Evolutionary conservation across 2,797 vertebrate genomes (phyloP).

Genomic region (Arnoldichthys spilopterus): DNA sequence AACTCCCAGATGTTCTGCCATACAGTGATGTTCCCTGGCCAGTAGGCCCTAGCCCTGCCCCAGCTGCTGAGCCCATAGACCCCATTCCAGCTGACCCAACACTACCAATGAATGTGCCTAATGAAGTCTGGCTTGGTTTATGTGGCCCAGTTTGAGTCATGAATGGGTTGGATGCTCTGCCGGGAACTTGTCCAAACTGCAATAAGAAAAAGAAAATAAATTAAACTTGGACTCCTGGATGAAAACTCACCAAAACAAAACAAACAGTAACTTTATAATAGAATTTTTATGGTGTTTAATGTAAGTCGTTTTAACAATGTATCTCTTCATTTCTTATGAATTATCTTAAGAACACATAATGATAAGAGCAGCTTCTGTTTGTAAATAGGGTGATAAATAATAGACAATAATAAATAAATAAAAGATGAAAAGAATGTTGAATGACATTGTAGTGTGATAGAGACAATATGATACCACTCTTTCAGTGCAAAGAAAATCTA

Average conservation of each 20-base stretch:
- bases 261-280: no score
- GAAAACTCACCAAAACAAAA: not conserved
- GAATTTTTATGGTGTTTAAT: no score
- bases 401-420: not conserved
- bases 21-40: not conserved
- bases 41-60: not conserved
- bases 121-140: not conserved
- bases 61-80: not conserved
- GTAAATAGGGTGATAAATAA: no score
- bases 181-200: not conserved
- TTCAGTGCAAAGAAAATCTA: not conserved
- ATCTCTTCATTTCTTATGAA: no score
- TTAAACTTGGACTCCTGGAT: not conserved
- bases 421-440: not conserved
- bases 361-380: no score
- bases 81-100: not conserved
- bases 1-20: constrained; percentile 1
- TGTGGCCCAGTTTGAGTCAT: not conserved
- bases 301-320: no score
- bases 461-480: no score
- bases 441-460: no score
- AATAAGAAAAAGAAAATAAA: not conserved
- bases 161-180: not conserved
- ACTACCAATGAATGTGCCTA: not conserved
- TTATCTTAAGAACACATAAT: no score